Percentiles rank a stretch among this genome's conserved stretches.
These are phyloP conservation scores for Bombylius discolor DNA, from an alignment of 2,888 invertebrate genomes.

Conservation along the genomic window DNA sequence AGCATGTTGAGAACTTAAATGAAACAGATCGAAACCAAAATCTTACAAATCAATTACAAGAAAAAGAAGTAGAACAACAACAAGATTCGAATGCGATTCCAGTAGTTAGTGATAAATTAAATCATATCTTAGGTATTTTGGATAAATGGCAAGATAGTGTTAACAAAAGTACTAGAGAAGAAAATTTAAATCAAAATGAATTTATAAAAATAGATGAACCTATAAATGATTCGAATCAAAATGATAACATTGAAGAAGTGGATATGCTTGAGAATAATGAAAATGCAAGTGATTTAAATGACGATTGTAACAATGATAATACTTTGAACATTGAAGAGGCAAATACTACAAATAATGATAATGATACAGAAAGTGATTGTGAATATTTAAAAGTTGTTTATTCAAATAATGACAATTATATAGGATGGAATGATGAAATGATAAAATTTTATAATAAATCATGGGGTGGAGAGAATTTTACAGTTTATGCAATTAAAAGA, in stretches of 20 bases:
- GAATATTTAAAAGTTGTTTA: neutral
- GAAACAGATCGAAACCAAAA: no score
- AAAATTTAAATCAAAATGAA: constrained; percentile 1
- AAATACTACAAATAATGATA: neutral
- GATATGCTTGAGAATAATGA: neutral
- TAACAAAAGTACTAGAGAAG: neutral
- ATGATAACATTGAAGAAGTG: neutral
- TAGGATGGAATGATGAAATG: constrained; percentile 41
- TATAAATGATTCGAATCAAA: neutral
- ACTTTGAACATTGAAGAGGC: neutral
- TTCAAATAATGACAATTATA: constrained; percentile 13
- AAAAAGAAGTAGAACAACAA: no score
- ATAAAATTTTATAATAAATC: constrained; percentile 51
- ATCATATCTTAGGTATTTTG: neutral
- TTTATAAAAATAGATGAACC: neutral
- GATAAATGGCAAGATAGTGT: neutral
- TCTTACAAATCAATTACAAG: no score
- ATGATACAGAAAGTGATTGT: neutral
- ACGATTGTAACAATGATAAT: neutral
- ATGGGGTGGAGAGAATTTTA: constrained; percentile 51
- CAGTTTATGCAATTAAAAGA: constrained; percentile 43
- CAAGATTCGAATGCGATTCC: neutral
- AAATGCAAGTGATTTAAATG: neutral
- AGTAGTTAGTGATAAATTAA: neutral
- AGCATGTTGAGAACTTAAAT: no score